Conservation (phyloP, 2,113 vertebrate genomes). For the Anarrhichthys ocellatus region DNA sequence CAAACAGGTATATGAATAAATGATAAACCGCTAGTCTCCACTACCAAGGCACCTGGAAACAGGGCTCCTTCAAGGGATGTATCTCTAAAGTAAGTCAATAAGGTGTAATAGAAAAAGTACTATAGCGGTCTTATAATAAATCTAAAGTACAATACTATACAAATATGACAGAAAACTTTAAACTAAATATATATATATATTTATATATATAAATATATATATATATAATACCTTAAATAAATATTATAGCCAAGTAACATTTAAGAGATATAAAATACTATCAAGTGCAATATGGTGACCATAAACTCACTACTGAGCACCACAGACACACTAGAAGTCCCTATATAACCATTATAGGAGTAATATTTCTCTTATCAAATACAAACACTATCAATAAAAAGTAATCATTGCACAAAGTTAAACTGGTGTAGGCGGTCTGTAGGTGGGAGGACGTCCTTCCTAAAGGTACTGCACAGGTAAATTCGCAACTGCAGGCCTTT, state of each 20-base stretch:
- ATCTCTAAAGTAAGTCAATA: slow-evolving; percentile 9
- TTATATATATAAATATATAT: slow-evolving; percentile 18
- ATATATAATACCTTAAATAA: slow-evolving; percentile 40
- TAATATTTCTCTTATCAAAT: slow-evolving; percentile 23
- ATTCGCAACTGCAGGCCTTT: slow-evolving; percentile 38
- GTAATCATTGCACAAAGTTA: slow-evolving; percentile 20
- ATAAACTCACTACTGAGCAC: slow-evolving; percentile 53
- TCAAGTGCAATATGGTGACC: slow-evolving; percentile 55
- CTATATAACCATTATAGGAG: slow-evolving; percentile 36
- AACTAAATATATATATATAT: slow-evolving; percentile 41
- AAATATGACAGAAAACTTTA: slow-evolving; percentile 61
- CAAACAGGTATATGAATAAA: slow-evolving; percentile 60
- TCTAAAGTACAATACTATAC: slow-evolving; percentile 43
- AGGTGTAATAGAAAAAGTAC: slow-evolving; percentile 40
- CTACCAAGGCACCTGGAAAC: slow-evolving; percentile 62
- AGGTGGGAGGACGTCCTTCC: slow-evolving; percentile 35
- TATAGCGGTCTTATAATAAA: slow-evolving; percentile 26
- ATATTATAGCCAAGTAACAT: slow-evolving; percentile 39
- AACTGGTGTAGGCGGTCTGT: slow-evolving; percentile 26
- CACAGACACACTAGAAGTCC: slow-evolving; percentile 50
- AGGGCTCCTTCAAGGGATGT: slow-evolving; percentile 45
- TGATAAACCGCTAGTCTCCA: slow-evolving; percentile 43
- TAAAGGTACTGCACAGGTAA: slow-evolving; percentile 44
- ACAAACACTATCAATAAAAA: slow-evolving; percentile 36
- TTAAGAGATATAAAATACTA: slow-evolving; percentile 57